Evolutionary conservation across 1,140 invertebrate species (phyloP), one percentile per base, ranked within the genome.

Genomic region (Drosophila punjabiensis): DNA sequence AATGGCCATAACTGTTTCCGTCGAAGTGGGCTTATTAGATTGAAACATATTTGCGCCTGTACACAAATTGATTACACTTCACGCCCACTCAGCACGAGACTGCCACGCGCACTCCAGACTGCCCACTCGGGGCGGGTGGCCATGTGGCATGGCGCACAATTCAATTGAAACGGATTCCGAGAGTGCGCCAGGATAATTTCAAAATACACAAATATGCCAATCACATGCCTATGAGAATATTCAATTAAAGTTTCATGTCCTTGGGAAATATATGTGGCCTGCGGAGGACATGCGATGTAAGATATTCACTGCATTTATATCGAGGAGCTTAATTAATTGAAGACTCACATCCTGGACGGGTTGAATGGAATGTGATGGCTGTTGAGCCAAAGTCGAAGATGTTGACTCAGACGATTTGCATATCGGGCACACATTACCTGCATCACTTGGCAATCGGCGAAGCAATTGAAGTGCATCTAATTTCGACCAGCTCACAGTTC

Each of bases 401-500:
- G 30, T 65, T 66, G 37, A 37, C 48, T 30, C n/a, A 14, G 20
- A 1, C 24, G 52, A 50, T 79, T 78, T 78, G 32, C 43, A 56
- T 70, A 61, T 55, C 18, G 28, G 52, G 11, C 37, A 11, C 35
- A 24, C 20, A 68, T 76, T 78, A 77, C 28, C 33, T 78, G 75
- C 76, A 62, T 70, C 76, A 20, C 58, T 70, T 52, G 66, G 75
- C 76, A 79, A 56, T 70, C 59, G 50, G 24, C 39, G 52, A 63
- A 79, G 65, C 64, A 70, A 63, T 63, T 59, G 58, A 78, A 70
- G 65, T 78, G 76, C 75, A 77, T 75, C 61, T 59, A 63, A 74
- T 76, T 56, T 50, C 24, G 9, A n/a, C 30, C 43, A 13, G 41
- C 32, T 64, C 14, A 60, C 62, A 78, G 75, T 78, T 78, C 65